Percentiles rank a stretch among this genome's conserved stretches.
These are phyloP conservation scores for Bombus impatiens DNA, from an alignment of 1,140 invertebrate genomes.

Conservation along the genomic window DNA sequence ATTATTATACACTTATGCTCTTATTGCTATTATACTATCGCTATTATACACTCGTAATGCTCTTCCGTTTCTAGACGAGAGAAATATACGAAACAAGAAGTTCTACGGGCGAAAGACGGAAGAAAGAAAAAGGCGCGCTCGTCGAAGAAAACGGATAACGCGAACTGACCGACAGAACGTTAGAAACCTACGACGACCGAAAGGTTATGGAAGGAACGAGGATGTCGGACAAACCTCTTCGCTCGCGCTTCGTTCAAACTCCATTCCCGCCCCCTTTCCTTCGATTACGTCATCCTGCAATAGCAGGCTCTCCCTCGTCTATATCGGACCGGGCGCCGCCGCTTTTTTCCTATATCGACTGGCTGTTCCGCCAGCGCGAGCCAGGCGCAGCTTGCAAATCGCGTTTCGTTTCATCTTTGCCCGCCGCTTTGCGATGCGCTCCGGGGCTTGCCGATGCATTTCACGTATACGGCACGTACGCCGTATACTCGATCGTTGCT, in stretches of 20 bases:
- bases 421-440: background rate
- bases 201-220: slow-evolving; percentile 60
- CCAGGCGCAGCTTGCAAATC: slow-evolving; percentile 33
- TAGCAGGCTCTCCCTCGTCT: slow-evolving; percentile 4
- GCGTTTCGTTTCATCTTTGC: background rate
- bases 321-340: slow-evolving; percentile 30
- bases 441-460: background rate
- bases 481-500: no score
- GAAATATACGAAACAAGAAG: background rate
- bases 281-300: slow-evolving; percentile 27
- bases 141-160: slow-evolving; percentile 38
- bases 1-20: background rate
- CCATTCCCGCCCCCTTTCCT: slow-evolving; percentile 9
- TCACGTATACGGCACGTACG: no score
- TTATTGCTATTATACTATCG: no score
- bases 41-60: background rate
- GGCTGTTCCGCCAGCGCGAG: slow-evolving; percentile 6
- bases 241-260: slow-evolving; percentile 4
- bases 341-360: slow-evolving; percentile 4
- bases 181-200: slow-evolving; percentile 31
- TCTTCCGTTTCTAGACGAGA: background rate
- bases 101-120: background rate
- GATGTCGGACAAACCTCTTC: slow-evolving; percentile 13
- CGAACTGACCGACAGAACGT: slow-evolving; percentile 33
- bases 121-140: slow-evolving; percentile 20